Conservation (phyloP, 2,888 invertebrate genomes). For the Lasioglossum marginatum region DNA sequence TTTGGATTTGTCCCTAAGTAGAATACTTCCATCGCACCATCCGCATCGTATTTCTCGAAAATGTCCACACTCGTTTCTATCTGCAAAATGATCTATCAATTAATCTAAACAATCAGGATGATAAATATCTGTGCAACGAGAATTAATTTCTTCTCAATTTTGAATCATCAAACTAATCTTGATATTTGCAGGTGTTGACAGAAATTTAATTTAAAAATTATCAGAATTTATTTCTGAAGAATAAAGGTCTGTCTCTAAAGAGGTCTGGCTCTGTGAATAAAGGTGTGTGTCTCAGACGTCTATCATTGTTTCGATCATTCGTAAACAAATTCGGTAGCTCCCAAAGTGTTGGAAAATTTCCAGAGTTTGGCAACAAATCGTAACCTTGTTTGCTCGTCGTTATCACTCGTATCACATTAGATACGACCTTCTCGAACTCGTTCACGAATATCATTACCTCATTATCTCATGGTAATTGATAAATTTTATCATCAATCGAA, state of each 20-base stretch:
- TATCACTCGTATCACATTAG: not conserved
- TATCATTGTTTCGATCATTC: not conserved
- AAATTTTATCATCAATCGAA: not conserved
- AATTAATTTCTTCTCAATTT: too few species aligned
- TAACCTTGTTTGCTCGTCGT: not conserved
- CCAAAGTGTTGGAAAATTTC: not conserved
- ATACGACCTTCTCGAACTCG: not conserved
- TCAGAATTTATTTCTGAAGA: not conserved
- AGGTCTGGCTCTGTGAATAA: too few species aligned
- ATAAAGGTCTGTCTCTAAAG: not conserved
- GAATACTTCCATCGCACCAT: constrained; percentile 89
- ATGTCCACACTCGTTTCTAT: constrained; percentile 81
- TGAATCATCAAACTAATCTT: too few species aligned
- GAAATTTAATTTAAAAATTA: not conserved
- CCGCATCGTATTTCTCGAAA: constrained; percentile 87
- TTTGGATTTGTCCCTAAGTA: constrained; percentile 87
- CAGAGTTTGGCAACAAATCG: not conserved
- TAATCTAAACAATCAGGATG: not conserved
- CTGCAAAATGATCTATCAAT: constrained; percentile 59
- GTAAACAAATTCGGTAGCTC: not conserved
- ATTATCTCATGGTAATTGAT: not conserved
- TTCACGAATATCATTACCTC: not conserved
- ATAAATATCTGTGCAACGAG: too few species aligned
- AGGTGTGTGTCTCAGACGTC: not conserved
- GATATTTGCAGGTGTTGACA: not conserved